phyloP scores from a whole-genome alignment of 2,113 vertebrate species.

The Tylochromis polylepis region DNA sequence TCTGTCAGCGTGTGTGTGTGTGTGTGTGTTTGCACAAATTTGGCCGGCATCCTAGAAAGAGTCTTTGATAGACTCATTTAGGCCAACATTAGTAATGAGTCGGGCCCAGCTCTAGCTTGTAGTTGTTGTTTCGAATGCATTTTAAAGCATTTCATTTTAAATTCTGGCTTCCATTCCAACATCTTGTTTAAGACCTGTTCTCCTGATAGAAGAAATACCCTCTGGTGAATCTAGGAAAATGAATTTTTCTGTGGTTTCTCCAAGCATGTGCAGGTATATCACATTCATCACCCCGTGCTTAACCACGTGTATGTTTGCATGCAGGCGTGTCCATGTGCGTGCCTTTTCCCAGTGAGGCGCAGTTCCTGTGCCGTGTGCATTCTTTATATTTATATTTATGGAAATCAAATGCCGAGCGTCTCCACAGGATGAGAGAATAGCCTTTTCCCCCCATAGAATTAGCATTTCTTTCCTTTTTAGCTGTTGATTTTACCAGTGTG shows the following conservation, averaged over 20 bases:
- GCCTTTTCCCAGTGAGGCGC: neutral
- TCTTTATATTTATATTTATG: slow-evolving; percentile 63
- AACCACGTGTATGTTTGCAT: neutral
- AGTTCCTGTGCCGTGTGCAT: slow-evolving; percentile 31
- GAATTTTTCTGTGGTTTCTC: neutral
- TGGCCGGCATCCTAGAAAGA: slow-evolving; percentile 45
- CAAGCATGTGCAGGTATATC: neutral
- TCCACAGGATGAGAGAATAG: slow-evolving; percentile 40
- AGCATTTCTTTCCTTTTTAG: slow-evolving; percentile 51
- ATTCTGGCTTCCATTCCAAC: slow-evolving; percentile 43
- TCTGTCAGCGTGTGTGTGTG: neutral
- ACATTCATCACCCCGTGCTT: neutral
- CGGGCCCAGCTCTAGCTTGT: slow-evolving; percentile 44
- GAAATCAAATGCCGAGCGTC: slow-evolving; percentile 36
- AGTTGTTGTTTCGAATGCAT: slow-evolving; percentile 47
- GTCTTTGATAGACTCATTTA: slow-evolving; percentile 62
- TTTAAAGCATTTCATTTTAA: slow-evolving; percentile 49
- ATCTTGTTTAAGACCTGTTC: slow-evolving; percentile 40
- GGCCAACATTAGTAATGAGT: slow-evolving; percentile 61
- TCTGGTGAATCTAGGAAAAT: neutral
- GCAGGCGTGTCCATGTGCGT: neutral
- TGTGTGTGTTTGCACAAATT: neutral
- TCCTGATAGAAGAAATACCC: slow-evolving; percentile 18
- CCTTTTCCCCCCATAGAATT: slow-evolving; percentile 19
- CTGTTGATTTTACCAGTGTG: slow-evolving; percentile 58